Evolutionary conservation across 2,797 vertebrate genomes (phyloP).

Genomic region (Clarias pachynema): DNA sequence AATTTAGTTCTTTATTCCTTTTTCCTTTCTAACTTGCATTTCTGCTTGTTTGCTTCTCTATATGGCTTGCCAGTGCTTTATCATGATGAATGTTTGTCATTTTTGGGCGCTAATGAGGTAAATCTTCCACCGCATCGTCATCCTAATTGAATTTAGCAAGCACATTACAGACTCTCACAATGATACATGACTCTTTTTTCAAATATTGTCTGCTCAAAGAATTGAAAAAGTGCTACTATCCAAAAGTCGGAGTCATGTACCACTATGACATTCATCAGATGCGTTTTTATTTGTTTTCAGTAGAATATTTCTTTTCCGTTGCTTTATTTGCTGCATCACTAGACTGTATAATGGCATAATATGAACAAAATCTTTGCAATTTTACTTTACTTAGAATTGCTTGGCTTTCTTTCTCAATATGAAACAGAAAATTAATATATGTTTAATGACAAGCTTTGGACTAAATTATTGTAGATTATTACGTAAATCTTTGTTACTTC

Average conservation of each 20-base stretch:
- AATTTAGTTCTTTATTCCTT: constrained; percentile 55
- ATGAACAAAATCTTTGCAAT: neutral
- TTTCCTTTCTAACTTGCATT: constrained; percentile 72
- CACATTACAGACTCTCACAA: constrained; percentile 8
- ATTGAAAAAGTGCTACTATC: neutral
- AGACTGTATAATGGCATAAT: constrained; percentile 22
- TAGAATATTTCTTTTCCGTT: constrained; percentile 2
- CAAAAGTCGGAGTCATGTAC: constrained; percentile 18
- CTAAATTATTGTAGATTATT: neutral
- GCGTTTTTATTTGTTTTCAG: constrained; percentile 11
- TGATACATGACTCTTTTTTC: constrained; percentile 19
- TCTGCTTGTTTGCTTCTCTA: constrained; percentile 73
- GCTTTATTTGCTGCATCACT: constrained; percentile 68
- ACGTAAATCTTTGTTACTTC: neutral
- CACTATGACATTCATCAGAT: constrained; percentile 46
- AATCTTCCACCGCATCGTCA: constrained; percentile 56
- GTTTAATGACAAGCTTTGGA: neutral
- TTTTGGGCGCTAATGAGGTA: constrained; percentile 76
- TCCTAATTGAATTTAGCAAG: constrained; percentile 21
- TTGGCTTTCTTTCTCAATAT: constrained; percentile 17
- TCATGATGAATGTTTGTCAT: constrained; percentile 77
- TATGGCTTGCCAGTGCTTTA: constrained; percentile 76
- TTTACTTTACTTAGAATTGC: constrained; percentile 21
- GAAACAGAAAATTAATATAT: neutral
- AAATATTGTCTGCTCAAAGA: neutral